These are phyloP conservation scores for Hepsetus odoe DNA, from an alignment of 2,113 vertebrate genomes.

Conservation along the genomic window DNA sequence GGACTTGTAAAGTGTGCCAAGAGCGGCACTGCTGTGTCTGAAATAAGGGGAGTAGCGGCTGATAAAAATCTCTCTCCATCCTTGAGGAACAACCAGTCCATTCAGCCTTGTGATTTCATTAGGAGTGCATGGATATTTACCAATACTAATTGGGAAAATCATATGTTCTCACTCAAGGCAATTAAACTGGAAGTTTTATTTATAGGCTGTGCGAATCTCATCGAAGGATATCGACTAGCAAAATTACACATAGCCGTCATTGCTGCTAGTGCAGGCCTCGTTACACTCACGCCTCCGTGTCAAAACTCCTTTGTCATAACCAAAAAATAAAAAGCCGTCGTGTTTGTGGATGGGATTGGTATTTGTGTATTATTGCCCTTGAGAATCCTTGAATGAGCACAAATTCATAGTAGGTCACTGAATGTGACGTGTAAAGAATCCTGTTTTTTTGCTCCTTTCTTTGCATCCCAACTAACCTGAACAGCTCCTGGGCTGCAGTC, in stretches of 20 bases:
- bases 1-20: conserved; percentile 38
- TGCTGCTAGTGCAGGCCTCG: neutral
- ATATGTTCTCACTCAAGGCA: conserved; percentile 38
- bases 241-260: conserved; percentile 21
- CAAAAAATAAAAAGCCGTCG: neutral
- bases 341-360: neutral
- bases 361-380: conserved; percentile 4
- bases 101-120: conserved; percentile 49
- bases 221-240: conserved; percentile 25
- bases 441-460: neutral
- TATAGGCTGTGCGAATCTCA: conserved; percentile 26
- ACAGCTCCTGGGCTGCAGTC: conserved; percentile 90
- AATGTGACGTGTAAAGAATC: neutral
- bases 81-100: conserved; percentile 26
- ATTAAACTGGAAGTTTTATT: conserved; percentile 37
- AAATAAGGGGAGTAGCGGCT: conserved; percentile 25
- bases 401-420: neutral
- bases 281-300: conserved; percentile 8
- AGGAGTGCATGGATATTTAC: conserved; percentile 38
- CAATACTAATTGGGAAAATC: conserved; percentile 44
- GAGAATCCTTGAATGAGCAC: conserved; percentile 4
- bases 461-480: conserved; percentile 87
- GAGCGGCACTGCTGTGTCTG: neutral
- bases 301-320: neutral
- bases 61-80: conserved; percentile 40